Percentiles rank a stretch among this genome's conserved stretches.
These are phyloP conservation scores for Eudorcas thomsonii DNA, from an alignment of 2,113 vertebrate genomes.

Conservation along the genomic window DNA sequence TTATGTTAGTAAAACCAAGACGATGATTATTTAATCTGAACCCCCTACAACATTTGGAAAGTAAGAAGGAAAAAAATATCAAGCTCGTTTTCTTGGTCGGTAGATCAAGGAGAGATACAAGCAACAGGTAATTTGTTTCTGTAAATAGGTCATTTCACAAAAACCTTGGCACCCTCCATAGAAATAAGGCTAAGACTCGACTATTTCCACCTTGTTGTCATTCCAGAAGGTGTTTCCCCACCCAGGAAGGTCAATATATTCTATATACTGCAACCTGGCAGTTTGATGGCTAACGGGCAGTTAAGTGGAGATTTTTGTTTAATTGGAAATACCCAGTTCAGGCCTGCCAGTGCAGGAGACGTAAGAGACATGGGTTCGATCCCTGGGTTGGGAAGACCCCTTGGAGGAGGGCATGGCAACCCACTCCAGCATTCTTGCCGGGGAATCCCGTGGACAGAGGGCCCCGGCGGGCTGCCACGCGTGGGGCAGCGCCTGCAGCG, in stretches of 20 bases:
- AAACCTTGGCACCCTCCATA: neutral
- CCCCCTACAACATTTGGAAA: neutral
- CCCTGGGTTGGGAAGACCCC: neutral
- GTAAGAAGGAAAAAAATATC: neutral
- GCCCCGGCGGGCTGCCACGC: neutral
- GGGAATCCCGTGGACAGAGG: neutral
- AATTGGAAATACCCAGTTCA: neutral
- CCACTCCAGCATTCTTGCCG: neutral
- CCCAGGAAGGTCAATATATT: neutral
- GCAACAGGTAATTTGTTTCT: neutral
- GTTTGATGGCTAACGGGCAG: neutral
- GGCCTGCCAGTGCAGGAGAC: neutral
- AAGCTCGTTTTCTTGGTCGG: neutral
- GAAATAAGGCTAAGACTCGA: neutral
- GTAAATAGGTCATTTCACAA: too few relatives aligned
- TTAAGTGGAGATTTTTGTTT: neutral
- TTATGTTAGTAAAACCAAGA: neutral
- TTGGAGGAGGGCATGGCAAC: neutral
- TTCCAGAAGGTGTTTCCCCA: neutral
- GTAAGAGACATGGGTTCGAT: neutral
- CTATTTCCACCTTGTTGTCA: rapidly evolving
- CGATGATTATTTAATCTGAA: neutral
- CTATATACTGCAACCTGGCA: neutral
- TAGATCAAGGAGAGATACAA: neutral
- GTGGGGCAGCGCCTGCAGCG: rapidly evolving